Percentiles rank a stretch among this genome's conserved stretches.
Evolutionary conservation across 2,113 vertebrate species (phyloP).

Genomic region (Crocuta crocuta): DNA sequence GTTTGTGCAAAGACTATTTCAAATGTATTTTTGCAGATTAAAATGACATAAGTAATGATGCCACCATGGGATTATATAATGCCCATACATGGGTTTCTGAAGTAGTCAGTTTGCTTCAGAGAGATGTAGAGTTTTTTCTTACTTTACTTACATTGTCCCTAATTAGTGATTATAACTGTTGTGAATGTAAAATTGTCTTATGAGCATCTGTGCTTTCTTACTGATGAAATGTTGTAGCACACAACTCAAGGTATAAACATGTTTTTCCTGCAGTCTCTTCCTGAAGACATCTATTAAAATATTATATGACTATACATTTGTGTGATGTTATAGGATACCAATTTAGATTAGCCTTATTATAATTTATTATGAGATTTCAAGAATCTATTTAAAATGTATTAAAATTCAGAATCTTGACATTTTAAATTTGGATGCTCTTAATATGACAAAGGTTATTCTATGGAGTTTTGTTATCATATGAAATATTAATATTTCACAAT

Average conservation of each 20-base stretch:
- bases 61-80: not conserved
- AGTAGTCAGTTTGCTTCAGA: not conserved
- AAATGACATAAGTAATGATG: not conserved
- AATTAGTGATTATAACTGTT: conserved; percentile 64
- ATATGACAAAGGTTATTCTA: conserved; percentile 89
- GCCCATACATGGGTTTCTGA: not conserved
- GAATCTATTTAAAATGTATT: conserved; percentile 87
- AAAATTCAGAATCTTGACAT: conserved; percentile 89
- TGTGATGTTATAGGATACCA: conserved; percentile 71
- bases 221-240: conserved; percentile 59
- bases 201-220: conserved; percentile 54
- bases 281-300: conserved; percentile 74
- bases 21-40: not conserved
- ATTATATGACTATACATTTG: conserved; percentile 78
- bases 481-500: conserved; percentile 92
- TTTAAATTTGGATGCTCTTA: conserved; percentile 88
- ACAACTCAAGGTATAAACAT: conserved; percentile 4
- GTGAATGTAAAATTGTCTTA: conserved; percentile 61
- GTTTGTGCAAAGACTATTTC: not conserved
- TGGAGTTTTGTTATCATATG: conserved; percentile 89
- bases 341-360: conserved; percentile 83
- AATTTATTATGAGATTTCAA: conserved; percentile 82
- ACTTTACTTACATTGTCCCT: conserved; percentile 40
- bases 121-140: not conserved
- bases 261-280: conserved; percentile 76